A percentile compares a stretch with the other conserved stretches of the same genome.
Conservation (phyloP, 2,113 vertebrate genomes). For the Rhabdomys dilectus region DNA sequence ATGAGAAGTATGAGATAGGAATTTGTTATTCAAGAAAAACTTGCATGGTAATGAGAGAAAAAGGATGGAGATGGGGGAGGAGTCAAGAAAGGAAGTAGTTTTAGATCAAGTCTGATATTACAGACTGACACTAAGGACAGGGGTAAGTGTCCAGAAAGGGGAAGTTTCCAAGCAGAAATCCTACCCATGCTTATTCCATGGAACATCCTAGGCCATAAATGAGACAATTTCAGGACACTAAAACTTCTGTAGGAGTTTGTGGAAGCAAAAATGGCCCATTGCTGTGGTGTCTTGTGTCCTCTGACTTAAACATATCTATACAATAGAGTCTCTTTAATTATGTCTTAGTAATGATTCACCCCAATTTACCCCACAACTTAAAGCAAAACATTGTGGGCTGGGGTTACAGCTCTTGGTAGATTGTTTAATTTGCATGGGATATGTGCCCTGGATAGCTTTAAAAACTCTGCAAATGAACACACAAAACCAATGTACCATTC, state of each 20-base stretch:
- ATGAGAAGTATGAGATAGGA: neutral
- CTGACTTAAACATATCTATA: slow-evolving; percentile 49
- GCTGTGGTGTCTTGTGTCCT: neutral
- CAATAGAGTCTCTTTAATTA: slow-evolving; percentile 24
- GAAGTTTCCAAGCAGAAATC: neutral
- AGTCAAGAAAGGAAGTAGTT: neutral
- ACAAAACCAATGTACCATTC: neutral
- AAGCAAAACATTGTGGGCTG: slow-evolving; percentile 1
- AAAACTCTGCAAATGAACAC: neutral
- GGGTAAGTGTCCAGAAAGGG: neutral
- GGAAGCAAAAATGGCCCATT: slow-evolving; percentile 5
- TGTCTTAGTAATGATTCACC: slow-evolving; percentile 31
- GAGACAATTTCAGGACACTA: slow-evolving; percentile 8
- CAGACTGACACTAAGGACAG: neutral
- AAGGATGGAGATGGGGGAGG: neutral
- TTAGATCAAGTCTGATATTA: neutral
- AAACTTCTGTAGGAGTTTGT: slow-evolving; percentile 32
- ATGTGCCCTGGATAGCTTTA: neutral
- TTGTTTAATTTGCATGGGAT: neutral
- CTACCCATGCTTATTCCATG: neutral
- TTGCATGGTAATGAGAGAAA: neutral
- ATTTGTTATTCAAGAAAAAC: slow-evolving; percentile 31
- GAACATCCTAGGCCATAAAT: neutral
- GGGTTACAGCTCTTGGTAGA: neutral
- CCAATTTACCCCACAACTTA: slow-evolving; percentile 27